Evolutionary conservation across 2,888 invertebrate species (phyloP), one percentile per base, ranked within the genome.

Genomic region (Brachylomia viminalis): DNA sequence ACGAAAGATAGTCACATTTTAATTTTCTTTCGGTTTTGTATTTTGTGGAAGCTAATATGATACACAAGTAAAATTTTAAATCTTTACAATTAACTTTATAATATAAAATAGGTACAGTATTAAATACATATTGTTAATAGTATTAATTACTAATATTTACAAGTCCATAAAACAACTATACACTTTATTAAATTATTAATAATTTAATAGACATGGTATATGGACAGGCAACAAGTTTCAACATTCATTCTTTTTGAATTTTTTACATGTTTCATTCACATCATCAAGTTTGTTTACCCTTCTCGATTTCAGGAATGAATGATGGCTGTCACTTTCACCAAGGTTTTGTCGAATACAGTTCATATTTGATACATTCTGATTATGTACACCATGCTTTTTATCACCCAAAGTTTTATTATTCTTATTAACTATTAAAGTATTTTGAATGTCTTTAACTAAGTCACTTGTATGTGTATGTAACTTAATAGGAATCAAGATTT

Each of bases 391-490:
- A 91, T 95, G 93, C 92, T 95, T 96, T 95, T 96, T 97, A 92
- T 96, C 96, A 95, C 94, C 92, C 86, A 95, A 89, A 87, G 90
- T 94, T 93, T 95, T 95, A 92, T 93, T 96, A 92, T 93, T 96
- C 92, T 96, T 96, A 94, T 95, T 96, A 90, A 93, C 95, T 94
- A 97, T 93, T 92, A 95, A 92, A 79, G 95, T 94, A 91, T 96
- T 96, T 92, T 96, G 96, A 93, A 96, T 94, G 93, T 97, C 96
- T 93, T 96, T 96, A 88, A 95, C 95, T 87, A 96, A 92, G 81
- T 96, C 96, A 94, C 94, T 94, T 81, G 94, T 89, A 81, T 77
- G 77, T 52, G 76, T 79, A 56, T 95, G 94, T 86, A 95, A 86
- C 89, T 96, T 96, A 72, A 96, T 93, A 88, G 96, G 96, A 90